Percentiles rank a stretch among this genome's conserved stretches.
phyloP scores from a whole-genome alignment of 2,113 vertebrate genomes.

The Hyla sarda region DNA sequence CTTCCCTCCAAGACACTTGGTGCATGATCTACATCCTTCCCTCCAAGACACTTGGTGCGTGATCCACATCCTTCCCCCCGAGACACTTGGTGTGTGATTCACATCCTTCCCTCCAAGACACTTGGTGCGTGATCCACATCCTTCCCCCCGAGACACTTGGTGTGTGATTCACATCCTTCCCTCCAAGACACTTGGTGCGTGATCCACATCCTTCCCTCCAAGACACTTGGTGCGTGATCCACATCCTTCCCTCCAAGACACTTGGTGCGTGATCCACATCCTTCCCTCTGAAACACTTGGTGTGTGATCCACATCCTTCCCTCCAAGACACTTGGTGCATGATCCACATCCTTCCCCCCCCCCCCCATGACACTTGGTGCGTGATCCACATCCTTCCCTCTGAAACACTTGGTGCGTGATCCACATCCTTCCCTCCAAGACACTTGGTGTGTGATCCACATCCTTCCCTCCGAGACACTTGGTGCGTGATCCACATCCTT shows the following conservation, averaged over 20 bases:
- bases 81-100: too few relatives aligned
- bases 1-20: not conserved
- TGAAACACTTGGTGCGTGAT: not conserved
- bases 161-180: too few relatives aligned
- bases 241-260: not conserved
- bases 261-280: not conserved
- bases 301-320: not conserved
- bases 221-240: not conserved
- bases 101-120: too few relatives aligned
- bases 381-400: not conserved
- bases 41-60: not conserved
- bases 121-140: too few relatives aligned
- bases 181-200: too few relatives aligned
- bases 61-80: not conserved
- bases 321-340: not conserved
- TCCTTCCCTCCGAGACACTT: not conserved
- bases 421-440: not conserved
- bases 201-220: not conserved
- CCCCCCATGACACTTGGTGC: not conserved
- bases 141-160: too few relatives aligned
- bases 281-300: not conserved
- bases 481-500: not conserved
- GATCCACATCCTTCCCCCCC: not conserved
- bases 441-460: not conserved
- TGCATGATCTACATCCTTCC: not conserved